Conservation (phyloP, 2,888 invertebrate species). For the Brenthis daphne region DNA sequence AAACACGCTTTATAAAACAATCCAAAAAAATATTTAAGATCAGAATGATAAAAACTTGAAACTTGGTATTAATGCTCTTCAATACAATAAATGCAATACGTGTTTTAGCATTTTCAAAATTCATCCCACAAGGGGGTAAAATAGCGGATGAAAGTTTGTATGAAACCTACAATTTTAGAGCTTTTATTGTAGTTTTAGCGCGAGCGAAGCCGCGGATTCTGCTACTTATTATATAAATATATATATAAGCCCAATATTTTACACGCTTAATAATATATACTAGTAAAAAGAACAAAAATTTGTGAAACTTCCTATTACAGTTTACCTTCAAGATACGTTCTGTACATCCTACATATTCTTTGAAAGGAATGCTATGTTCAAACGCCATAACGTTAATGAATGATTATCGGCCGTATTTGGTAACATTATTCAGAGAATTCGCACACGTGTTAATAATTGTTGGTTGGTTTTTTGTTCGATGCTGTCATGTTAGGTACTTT, state of each 20-base stretch:
- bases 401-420: slow-evolving; percentile 34
- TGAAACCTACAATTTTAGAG: too few species aligned
- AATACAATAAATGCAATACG: too few species aligned
- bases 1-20: too few species aligned
- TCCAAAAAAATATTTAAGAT: too few species aligned
- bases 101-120: too few species aligned
- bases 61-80: too few species aligned
- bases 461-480: slow-evolving; percentile 37
- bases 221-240: too few species aligned
- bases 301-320: slow-evolving; percentile 7
- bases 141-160: too few species aligned
- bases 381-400: slow-evolving; percentile 28
- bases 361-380: slow-evolving; percentile 29
- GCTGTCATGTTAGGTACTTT: slow-evolving; percentile 1
- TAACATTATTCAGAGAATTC: slow-evolving; percentile 33
- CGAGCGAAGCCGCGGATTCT: too few species aligned
- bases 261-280: background rate
- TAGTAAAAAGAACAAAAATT: slow-evolving; percentile 1
- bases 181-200: too few species aligned
- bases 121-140: too few species aligned
- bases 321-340: slow-evolving; percentile 21
- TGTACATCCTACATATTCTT: slow-evolving; percentile 9
- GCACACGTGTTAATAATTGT: slow-evolving; percentile 45
- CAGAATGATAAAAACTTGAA: too few species aligned
- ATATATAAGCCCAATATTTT: background rate